These are phyloP conservation scores for Enteromius trimaculatus DNA, from an alignment of 2,797 vertebrate genomes.

Conservation along the genomic window DNA sequence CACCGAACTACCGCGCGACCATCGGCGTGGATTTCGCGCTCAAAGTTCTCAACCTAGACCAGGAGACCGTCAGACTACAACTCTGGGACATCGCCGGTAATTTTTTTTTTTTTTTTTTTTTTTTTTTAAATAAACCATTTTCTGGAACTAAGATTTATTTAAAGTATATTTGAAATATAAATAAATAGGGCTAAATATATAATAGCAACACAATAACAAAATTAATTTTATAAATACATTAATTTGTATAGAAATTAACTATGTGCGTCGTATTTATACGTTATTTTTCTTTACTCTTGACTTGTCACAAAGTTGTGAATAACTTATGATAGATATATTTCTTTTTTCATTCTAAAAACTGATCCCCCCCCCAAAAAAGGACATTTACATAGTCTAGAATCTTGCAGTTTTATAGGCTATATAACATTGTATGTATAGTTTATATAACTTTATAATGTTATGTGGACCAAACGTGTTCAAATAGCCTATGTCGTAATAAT, in stretches of 20 bases:
- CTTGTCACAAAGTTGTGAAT: neutral
- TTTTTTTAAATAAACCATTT: neutral
- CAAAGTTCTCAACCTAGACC: constrained; percentile 92
- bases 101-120: too few species aligned
- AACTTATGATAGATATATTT: neutral
- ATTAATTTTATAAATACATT: neutral
- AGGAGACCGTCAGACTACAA: constrained; percentile 89
- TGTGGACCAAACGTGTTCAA: neutral
- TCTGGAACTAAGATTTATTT: neutral
- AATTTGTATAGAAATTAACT: neutral
- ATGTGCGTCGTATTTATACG: neutral
- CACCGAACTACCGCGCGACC: constrained; percentile 90
- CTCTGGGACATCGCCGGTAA: constrained; percentile 96
- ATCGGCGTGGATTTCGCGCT: constrained; percentile 95
- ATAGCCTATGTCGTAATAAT: neutral
- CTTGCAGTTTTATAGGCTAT: neutral
- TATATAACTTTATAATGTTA: neutral
- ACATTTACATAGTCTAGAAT: neutral
- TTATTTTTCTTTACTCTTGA: neutral
- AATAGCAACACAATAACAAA: neutral
- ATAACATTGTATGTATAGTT: neutral
- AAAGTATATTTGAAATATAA: too few species aligned
- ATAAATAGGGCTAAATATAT: neutral
- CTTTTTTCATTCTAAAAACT: neutral
- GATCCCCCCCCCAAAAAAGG: neutral